These are phyloP conservation scores for Trypoxylus dichotomus DNA, from an alignment of 1,140 invertebrate genomes.

Conservation along the genomic window DNA sequence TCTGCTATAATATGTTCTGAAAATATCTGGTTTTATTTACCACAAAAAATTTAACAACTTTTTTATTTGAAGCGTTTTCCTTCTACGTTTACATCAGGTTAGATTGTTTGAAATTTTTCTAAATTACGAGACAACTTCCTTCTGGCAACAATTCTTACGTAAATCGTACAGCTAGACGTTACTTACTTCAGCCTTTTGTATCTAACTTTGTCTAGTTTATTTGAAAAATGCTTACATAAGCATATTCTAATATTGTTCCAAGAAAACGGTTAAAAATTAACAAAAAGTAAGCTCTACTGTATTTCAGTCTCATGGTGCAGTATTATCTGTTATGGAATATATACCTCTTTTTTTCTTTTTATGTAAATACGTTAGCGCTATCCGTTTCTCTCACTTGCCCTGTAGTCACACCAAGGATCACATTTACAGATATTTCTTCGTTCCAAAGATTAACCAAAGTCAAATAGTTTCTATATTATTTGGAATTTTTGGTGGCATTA, in stretches of 20 bases:
- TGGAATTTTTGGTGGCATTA: too few species aligned
- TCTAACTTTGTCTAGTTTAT: neutral
- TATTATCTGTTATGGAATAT: too few species aligned
- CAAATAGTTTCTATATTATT: too few species aligned
- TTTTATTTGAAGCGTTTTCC: neutral
- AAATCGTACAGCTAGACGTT: neutral
- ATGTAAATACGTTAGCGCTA: too few species aligned
- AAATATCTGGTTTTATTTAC: neutral
- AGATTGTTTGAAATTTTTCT: neutral
- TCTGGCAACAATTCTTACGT: neutral
- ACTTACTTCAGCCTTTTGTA: neutral
- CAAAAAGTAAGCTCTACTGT: neutral
- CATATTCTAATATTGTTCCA: neutral
- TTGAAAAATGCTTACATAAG: neutral
- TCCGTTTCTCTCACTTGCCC: too few species aligned
- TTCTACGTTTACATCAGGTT: neutral
- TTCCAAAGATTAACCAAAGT: too few species aligned
- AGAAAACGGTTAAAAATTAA: neutral
- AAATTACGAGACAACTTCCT: constrained; percentile 2
- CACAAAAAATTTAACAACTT: constrained; percentile 7
- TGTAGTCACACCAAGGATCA: too few species aligned
- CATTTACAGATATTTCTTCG: too few species aligned
- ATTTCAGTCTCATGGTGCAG: too few species aligned
- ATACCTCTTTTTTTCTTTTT: too few species aligned
- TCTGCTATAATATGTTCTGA: neutral